Evolutionary conservation across 2,797 vertebrate genomes (phyloP), one percentile per base, ranked within the genome.

Genomic region (Sebastiscus tertius): DNA sequence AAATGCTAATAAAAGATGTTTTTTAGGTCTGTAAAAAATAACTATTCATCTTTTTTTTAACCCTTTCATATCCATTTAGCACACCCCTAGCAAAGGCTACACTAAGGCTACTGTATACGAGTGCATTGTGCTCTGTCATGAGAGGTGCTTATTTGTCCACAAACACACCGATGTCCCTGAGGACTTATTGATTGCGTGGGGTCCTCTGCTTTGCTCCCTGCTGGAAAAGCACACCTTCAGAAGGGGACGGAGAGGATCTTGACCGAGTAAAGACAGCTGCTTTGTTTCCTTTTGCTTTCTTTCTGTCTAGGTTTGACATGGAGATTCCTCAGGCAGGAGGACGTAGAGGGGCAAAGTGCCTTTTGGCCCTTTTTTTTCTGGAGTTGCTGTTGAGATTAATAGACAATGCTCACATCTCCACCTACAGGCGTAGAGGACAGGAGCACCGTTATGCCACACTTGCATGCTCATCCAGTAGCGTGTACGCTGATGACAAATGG

Each of bases 401-500:
- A 85, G 88, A 82, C 79, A 79, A 75, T 59, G 69, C 67, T 86
- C 55, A 60, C 29, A 36, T 86, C 68, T 83, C 67, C 76, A 71
- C 62, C 65, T 64, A 70, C 18, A 9, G 70, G 75, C 67, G 72
- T 22, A 54, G 71, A 86, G 80, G 91, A 90, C 86, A 87, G 75
- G 72, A 72, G 63, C 29, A 68, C 59, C 54, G 61, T 76, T 65
- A 75, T 42, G 75, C 75, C 79, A 84, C 75, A 82, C 85, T 81
- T 75, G 79, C 73, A 72, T 82, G 87, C 71, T 89, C 85, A 84
- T 87, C 75, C n/a, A 20, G 61, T 73, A 81, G 76, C 62, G 55
- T 81, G 75, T 52, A 79, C 18, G 27, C 79, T 79, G 80, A 83
- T 94, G 95, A 96, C 92, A 94, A 93, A 96, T 95, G 85, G 91